Base-by-base conservation (phyloP, 35 echinoderm and acorn worm genomes). In the Lytechinus pictus region DNA sequence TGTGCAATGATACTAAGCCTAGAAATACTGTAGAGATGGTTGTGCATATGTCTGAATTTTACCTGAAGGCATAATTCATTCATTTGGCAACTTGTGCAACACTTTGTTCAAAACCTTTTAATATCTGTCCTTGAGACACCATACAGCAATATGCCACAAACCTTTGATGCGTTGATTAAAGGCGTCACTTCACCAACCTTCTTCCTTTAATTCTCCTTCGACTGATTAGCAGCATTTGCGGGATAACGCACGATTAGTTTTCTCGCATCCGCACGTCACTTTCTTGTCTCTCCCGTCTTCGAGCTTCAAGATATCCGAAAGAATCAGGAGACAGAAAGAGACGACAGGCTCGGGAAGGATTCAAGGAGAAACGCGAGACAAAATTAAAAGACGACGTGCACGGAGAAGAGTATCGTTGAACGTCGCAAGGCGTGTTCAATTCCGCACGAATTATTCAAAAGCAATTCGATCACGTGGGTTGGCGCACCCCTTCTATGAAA, bases 211-310 rank as follows among this genome's bases (percentile, higher is more conserved):
- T n/a, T 79, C 66, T 79, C 66, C 66, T 79, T 79, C 66, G 66
- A 79, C 12, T 79, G 66, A 79, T 79, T 79, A 79, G 66, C 66
- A 79, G 66, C 24, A 79, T 79, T 79, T 79, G 66, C 66, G 1
- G n/a, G 66, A 79, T 79, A 79, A 79, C 66, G 66, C 66, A 79
- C 66, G 66, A 79, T 79, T 79, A 79, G 21, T 19, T 79, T 79
- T 24, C 66, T 24, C 66, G 66, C 66, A 79, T 79, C 66, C 66
- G 66, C 66, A 79, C 66, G 66, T 79, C 66, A 79, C 16, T 79
- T 79, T 79, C 66, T 79, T 79, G 66, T 79, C 66, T 79, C n/a
- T 79, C 66, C n/a, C 66, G 66, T 79, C 66, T 79, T 79, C 66
- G 13, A 79, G 66, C 66, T 24, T 58, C 66, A 79, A 79, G 66